Conservation (phyloP, 2,113 vertebrate genomes). For the Nyctereutes procyonoides region DNA sequence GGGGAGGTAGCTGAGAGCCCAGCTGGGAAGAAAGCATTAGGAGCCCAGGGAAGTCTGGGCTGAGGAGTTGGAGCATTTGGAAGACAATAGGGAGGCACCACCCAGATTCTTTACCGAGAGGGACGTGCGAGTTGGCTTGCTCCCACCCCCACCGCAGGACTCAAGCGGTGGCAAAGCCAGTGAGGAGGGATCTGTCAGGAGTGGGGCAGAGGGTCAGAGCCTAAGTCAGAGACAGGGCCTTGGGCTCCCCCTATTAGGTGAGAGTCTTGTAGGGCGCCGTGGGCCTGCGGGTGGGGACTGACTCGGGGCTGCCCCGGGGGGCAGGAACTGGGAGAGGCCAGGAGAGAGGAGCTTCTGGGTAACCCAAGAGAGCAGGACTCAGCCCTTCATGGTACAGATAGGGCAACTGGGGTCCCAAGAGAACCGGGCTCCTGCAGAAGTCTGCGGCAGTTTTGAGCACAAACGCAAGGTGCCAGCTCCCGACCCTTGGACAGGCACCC, state of each 20-base stretch:
- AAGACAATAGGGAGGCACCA: neutral
- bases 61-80: neutral
- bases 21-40: neutral
- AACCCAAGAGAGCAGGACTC: neutral
- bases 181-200: neutral
- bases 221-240: neutral
- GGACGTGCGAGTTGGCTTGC: neutral
- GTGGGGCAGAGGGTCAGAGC: no score
- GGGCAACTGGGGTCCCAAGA: neutral
- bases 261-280: neutral
- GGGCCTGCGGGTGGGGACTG: neutral
- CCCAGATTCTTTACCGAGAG: neutral
- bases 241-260: no score
- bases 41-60: neutral
- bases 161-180: neutral
- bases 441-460: neutral
- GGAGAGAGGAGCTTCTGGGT: neutral
- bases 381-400: no score
- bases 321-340: neutral
- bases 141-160: neutral
- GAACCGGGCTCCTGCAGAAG: neutral
- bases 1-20: neutral
- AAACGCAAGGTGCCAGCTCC: neutral
- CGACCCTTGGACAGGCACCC: neutral
- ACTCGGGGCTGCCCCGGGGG: neutral